These are phyloP conservation scores for Chloroceryle amazona DNA, from an alignment of 2,797 vertebrate genomes.

Conservation along the genomic window DNA sequence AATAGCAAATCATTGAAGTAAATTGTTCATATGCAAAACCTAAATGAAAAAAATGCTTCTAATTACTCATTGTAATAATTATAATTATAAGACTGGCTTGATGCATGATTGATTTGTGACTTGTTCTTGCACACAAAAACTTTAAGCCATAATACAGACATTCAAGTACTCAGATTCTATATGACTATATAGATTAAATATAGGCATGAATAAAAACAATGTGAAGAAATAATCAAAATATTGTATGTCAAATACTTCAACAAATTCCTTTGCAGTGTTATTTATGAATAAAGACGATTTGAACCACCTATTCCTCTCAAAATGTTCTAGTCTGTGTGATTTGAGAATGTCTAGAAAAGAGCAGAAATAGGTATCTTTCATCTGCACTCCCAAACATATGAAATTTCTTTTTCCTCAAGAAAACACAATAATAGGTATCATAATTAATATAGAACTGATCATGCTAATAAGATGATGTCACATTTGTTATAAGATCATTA, in stretches of 20 bases:
- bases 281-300: background rate
- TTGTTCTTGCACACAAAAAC: background rate
- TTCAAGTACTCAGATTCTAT: background rate
- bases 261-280: background rate
- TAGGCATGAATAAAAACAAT: background rate
- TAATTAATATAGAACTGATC: background rate
- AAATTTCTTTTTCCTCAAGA: background rate
- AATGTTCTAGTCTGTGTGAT: rapidly evolving
- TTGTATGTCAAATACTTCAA: background rate
- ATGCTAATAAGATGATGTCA: conserved; percentile 44
- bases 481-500: conserved; percentile 6
- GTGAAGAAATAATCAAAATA: background rate
- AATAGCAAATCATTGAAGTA: background rate
- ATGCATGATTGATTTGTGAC: conserved; percentile 18
- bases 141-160: conserved; percentile 3
- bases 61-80: conserved; percentile 51
- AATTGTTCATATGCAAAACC: background rate
- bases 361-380: background rate
- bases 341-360: background rate
- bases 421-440: background rate
- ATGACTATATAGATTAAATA: background rate
- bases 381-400: rapidly evolving
- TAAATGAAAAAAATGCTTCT: background rate
- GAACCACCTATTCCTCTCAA: background rate
- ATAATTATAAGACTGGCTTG: background rate